Conservation (phyloP, 2,113 vertebrate species). For the Dromiciops gliroides region DNA sequence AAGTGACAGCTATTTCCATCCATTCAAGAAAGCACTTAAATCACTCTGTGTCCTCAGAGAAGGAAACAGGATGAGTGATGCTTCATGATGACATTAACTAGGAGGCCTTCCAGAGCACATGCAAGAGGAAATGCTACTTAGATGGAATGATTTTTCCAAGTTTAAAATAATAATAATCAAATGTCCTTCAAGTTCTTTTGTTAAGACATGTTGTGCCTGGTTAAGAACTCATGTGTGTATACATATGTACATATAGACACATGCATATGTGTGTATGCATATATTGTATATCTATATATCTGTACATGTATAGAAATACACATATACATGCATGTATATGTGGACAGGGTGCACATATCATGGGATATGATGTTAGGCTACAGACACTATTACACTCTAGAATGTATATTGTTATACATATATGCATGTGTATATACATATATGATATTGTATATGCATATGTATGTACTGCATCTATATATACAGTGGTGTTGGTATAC, state of each 20-base stretch:
- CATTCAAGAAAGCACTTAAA: constrained; percentile 15
- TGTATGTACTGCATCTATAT: too few relatives aligned
- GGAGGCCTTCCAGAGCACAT: constrained; percentile 52
- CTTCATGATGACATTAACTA: constrained; percentile 7
- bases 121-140: constrained; percentile 36
- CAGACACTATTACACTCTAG: background rate
- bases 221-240: background rate
- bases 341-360: background rate
- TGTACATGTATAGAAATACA: too few relatives aligned
- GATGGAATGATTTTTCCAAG: constrained; percentile 31
- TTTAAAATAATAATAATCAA: constrained; percentile 31
- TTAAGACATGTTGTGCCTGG: background rate
- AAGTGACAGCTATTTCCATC: constrained; percentile 47
- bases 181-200: background rate
- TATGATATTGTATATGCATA: too few relatives aligned
- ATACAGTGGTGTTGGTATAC: background rate
- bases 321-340: background rate
- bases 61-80: constrained; percentile 10
- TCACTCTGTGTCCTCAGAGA: constrained; percentile 42
- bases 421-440: background rate
- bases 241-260: background rate
- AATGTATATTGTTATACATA: background rate
- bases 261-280: background rate
- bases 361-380: background rate
- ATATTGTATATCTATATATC: background rate